Base-by-base conservation (phyloP, 2,888 invertebrate species). In the Euplagia quadripunctaria region DNA sequence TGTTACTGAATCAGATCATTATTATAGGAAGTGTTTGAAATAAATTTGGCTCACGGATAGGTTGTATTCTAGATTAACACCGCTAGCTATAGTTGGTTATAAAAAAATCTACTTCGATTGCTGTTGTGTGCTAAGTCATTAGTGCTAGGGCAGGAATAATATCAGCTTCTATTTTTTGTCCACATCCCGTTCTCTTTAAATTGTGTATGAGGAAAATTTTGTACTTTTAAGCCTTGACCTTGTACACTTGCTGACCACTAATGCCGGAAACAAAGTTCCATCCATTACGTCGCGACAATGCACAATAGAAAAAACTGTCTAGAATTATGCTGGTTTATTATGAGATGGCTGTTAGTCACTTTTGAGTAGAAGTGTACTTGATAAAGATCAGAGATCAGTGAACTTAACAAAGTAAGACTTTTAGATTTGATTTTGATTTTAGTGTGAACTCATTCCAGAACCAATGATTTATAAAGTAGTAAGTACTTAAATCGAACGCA, bases 191-290 rank as follows among this genome's bases (percentile, higher is more conserved):
- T 72, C 52, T 58, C 49, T 63, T 20, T 63, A 51, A 43, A 69
- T 16, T 67, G 63, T 67, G n/a, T 14, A 61, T 58, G 65, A 69
- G 43, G 65, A 70, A 71, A 71, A 43, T 17, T 66, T 42, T 49
- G 66, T 66, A 49, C 55, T 61, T 66, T 71, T 55, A 31, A 67
- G 67, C 61, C 0, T 11, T 71, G 55, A 58, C 86, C 78, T 83
- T 85, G 77, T 69, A 70, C 58, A 70, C 49, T n/a, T 65, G 42
- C 71, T 81, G 76, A 80, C 79, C 82, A 75, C 79, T 74, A 72
- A 80, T 85, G 77, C 82, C 79, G 81, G 81, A 81, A 83, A 82
- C 67, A 52, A 69, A 64, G 71, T 76, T 70, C 75, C 77, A 77
- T 70, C 74, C 69, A 72, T 76, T 74, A 75, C 71, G 76, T 69